Evolutionary conservation across 2,797 vertebrate species (phyloP), one percentile per base, ranked within the genome.

Genomic region (Enteromius paludinosus): DNA sequence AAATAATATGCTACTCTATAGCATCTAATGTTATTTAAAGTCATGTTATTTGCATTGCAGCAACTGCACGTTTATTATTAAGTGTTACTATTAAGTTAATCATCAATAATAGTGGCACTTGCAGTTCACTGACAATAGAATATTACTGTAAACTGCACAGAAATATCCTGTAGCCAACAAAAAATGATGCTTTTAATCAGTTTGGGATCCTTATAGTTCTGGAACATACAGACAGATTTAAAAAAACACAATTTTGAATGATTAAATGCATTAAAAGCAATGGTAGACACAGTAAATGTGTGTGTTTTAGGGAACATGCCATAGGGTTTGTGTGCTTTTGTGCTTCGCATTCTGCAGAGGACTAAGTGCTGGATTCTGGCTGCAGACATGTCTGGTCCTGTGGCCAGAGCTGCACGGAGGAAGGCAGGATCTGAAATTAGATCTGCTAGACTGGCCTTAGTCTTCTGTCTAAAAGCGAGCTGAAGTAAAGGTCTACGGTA

Each of bases 321-420:
- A 75, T 59, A 70, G 56, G 78, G 30, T 38, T 49, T 76, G 52
- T 81, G 28, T 12, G 70, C 72, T 64, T 79, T 64, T 17, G 56
- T 49, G 43, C 61, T 30, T 25, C 14, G 71, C 71, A 56, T 78
- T 86, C 76, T 76, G 76, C 74, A 84, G 68, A 71, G 61, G 68
- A 75, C 54, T 87, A 65, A 71, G 79, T 65, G 84, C 81, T 59
- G 71, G 64, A 84, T 87, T 82, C 65, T 73, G 82, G 81, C 74
- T 72, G 43, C 82, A 90, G 90, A 90, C 94, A 92, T 94, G 95
- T 94, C 93, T 94, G 91, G 90, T 95, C 95, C 93, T 94, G 94
- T 91, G 88, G 89, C 82, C 89, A 82, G 83, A 76, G 78, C 80
- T 54, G 71, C 69, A 52, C 82, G 71, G 91, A 89, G 83, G 85